phyloP scores from a whole-genome alignment of 1,140 invertebrate species.

The Calliphora vicina region DNA sequence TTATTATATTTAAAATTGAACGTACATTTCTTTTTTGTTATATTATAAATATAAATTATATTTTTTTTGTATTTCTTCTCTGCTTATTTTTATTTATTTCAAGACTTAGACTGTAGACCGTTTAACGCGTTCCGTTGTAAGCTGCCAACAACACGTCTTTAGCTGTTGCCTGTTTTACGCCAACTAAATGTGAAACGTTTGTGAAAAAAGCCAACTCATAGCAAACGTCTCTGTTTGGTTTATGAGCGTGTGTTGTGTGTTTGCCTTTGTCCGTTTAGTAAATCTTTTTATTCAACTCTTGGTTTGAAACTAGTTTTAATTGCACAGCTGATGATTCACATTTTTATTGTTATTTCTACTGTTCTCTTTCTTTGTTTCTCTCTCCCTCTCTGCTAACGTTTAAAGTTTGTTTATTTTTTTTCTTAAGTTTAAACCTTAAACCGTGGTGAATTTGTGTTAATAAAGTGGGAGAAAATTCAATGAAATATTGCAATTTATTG shows the following conservation, averaged over 20 bases:
- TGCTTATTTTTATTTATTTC: background rate
- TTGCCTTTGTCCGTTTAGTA: background rate
- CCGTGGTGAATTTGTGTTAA: constrained; percentile 11
- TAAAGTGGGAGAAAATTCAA: background rate
- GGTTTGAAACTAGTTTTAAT: constrained; percentile 24
- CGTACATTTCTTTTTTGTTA: constrained; percentile 17
- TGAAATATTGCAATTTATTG: background rate
- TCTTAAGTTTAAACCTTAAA: background rate
- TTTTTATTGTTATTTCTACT: background rate
- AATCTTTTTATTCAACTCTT: background rate
- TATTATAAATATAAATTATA: background rate
- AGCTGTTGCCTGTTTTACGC: background rate
- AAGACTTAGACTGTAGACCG: background rate
- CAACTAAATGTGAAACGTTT: constrained; percentile 1
- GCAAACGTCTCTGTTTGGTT: background rate
- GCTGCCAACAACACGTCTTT: constrained; percentile 15
- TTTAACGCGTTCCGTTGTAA: background rate
- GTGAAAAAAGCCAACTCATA: background rate
- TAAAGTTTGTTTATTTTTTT: background rate
- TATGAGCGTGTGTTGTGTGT: background rate
- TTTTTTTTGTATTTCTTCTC: background rate
- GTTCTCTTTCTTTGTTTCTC: background rate
- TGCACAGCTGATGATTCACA: constrained; percentile 28
- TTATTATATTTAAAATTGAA: background rate
- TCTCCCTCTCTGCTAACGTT: background rate